Evolutionary conservation across 2,797 vertebrate species (phyloP).

Genomic region (Scarus forsteni): DNA sequence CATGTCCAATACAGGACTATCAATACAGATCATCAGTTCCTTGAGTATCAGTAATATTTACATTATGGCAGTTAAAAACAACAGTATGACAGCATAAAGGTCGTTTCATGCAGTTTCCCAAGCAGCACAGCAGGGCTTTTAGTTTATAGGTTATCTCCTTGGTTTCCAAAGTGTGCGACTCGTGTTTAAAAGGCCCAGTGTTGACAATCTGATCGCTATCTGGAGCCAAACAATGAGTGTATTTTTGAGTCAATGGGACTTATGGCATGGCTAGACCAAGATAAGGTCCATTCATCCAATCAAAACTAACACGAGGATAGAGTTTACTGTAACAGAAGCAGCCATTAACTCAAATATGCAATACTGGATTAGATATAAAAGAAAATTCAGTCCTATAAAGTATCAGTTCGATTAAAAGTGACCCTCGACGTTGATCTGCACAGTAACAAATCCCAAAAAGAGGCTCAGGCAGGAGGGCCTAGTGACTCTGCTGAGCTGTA

Average conservation of each 20-base stretch:
- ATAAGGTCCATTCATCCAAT: neutral
- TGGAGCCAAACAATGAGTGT: constrained; percentile 11
- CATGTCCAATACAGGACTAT: neutral
- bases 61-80: constrained; percentile 1
- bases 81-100: neutral
- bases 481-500: constrained; percentile 32
- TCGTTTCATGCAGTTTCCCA: constrained; percentile 11
- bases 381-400: constrained; percentile 1
- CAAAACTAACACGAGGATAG: neutral
- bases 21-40: neutral
- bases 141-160: constrained; percentile 38
- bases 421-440: neutral
- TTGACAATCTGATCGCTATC: constrained; percentile 55
- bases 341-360: neutral
- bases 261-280: neutral
- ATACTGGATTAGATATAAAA: neutral
- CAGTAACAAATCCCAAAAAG: constrained; percentile 5
- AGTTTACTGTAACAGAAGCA: neutral
- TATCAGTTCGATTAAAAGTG: neutral
- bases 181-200: constrained; percentile 32
- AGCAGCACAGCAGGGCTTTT: constrained; percentile 27
- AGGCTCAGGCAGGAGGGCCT: constrained; percentile 19
- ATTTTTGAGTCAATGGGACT: neutral
- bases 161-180: constrained; percentile 50
- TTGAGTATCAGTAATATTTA: neutral